These are phyloP conservation scores for Spilarctia lutea DNA, from an alignment of 2,888 invertebrate species.

Conservation along the genomic window DNA sequence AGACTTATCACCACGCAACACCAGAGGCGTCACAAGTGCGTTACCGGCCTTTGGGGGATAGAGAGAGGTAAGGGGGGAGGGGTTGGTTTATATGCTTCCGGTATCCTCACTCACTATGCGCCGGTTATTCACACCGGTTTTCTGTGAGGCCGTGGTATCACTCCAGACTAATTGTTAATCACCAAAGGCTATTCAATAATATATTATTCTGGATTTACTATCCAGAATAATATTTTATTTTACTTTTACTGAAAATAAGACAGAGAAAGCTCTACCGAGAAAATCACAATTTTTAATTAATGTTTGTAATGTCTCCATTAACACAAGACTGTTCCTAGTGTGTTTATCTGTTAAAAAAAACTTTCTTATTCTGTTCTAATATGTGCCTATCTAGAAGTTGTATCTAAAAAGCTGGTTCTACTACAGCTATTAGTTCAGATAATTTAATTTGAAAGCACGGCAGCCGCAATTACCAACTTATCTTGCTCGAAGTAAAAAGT, in stretches of 20 bases:
- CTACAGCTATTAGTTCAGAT: constrained; percentile 1
- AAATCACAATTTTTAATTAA: background rate
- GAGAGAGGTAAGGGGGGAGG: too few species aligned
- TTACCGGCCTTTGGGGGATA: too few species aligned
- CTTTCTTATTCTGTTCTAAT: background rate
- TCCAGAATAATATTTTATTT: background rate
- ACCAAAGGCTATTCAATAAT: background rate
- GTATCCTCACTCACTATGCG: too few species aligned
- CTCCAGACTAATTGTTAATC: background rate
- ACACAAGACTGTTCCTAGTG: too few species aligned
- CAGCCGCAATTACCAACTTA: background rate
- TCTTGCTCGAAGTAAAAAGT: constrained; percentile 5
- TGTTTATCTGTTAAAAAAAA: too few species aligned
- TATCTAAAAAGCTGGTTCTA: background rate
- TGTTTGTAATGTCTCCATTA: too few species aligned
- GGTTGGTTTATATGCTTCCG: too few species aligned
- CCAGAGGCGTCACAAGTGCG: too few species aligned
- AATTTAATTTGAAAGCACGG: background rate
- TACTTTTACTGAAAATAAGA: background rate
- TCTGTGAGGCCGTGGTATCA: too few species aligned
- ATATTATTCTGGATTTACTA: background rate
- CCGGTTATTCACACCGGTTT: too few species aligned
- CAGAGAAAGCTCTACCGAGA: background rate
- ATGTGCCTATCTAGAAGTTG: background rate
- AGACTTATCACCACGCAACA: too few species aligned